These are phyloP conservation scores for Heloderma charlesbogerti DNA, from an alignment of 2,113 vertebrate species.

Conservation along the genomic window DNA sequence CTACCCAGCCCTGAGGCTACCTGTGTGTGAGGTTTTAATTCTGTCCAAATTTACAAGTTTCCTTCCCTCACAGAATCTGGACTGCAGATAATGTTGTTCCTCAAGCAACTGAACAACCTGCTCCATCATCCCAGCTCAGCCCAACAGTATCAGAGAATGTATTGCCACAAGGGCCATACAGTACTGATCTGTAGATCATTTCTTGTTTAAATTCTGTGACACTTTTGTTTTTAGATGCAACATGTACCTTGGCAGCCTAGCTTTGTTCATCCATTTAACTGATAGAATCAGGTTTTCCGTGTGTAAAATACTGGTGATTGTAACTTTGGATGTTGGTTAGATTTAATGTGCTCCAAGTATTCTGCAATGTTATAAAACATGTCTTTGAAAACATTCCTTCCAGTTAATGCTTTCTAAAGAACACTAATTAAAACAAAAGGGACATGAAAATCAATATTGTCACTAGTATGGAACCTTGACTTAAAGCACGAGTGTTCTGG, in stretches of 20 bases:
- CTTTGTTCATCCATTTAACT: conserved; percentile 28
- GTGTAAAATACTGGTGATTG: background rate
- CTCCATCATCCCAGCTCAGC: background rate
- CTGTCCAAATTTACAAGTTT: background rate
- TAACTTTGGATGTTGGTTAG: background rate
- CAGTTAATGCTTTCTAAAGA: background rate
- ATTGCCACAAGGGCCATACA: background rate
- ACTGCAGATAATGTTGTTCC: background rate
- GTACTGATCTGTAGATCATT: background rate
- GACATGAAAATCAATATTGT: background rate
- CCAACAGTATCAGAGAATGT: background rate
- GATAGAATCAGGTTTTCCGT: background rate
- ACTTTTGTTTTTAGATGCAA: background rate
- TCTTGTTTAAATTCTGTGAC: background rate
- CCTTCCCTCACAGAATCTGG: background rate
- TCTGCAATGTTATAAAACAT: background rate
- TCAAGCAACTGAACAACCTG: background rate
- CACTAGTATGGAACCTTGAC: background rate
- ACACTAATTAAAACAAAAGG: background rate
- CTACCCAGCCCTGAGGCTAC: background rate
- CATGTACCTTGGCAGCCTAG: background rate
- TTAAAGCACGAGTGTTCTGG: background rate
- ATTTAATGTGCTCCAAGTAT: conserved; percentile 22
- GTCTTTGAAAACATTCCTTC: conserved; percentile 11
- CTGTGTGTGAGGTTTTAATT: background rate